Evolutionary conservation across 2,113 vertebrate species (phyloP), one percentile per base, ranked within the genome.

Genomic region (Haemorhous mexicanus): DNA sequence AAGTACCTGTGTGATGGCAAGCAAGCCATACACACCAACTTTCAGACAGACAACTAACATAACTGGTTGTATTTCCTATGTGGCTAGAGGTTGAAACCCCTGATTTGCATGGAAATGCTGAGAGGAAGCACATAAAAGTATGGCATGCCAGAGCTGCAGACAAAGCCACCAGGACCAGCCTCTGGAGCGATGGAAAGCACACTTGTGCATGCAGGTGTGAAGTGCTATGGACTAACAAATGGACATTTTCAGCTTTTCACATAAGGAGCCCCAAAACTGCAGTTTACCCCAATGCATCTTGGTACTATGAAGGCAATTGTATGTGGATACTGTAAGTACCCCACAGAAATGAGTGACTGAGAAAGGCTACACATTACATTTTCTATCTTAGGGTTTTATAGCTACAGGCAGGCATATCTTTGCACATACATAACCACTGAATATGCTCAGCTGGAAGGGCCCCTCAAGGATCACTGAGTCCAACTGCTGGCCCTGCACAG

Each of bases 131-230:
- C 18, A 7, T 5, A 4, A 3, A 33, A 55, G 19, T 16, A 21
- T 2, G 0, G 10, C 4, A 2, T 20, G 19, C 15, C 21, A 46
- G 28, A 35, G 55, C 68, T 69, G 59, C 67, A 58, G 88, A 21
- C 70, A 83, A 58, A 90, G 32, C 50, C 67, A 73, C 13, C 16
- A 32, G n/a, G 19, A 78, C 15, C 26, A 32, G 33, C 13, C 33
- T 68, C 18, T 49, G n/a, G 62, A 88, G 68, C 4, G 7, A 44
- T 0, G 14, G 50, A 50, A 92, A 80, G 11, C 9, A 3, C 5
- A 30, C 8, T 11, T 32, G 13, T 37, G 28, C 58, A 23, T 0
- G 4, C 3, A 3, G 1, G 3, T 32, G 28, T 43, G 5, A 81
- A 69, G 35, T 10, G 16, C 47, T 62, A 10, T 0, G 11, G 14